Conservation (phyloP, 2,797 vertebrate genomes). For the Tapera naevia region DNA sequence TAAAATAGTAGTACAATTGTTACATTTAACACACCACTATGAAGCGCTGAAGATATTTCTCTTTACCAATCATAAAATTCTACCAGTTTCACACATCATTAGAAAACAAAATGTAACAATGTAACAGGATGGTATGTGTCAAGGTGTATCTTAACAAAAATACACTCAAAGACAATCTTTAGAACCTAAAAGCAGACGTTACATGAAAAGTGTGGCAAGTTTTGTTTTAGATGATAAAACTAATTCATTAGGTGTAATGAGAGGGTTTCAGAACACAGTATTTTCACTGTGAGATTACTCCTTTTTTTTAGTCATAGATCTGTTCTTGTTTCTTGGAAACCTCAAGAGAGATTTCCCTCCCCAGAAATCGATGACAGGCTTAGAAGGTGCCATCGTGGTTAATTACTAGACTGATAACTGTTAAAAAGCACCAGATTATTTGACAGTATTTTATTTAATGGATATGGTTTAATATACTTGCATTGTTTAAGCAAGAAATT, state of each 20-base stretch:
- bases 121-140: not conserved
- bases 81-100: not conserved
- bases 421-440: not conserved
- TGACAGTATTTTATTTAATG: not conserved
- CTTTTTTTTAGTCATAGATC: not conserved
- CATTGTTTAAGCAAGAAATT: not conserved
- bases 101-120: not conserved
- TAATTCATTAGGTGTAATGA: not conserved
- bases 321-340: not conserved
- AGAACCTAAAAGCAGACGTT: not conserved
- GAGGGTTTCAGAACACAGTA: not conserved
- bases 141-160: not conserved
- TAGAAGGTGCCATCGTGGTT: not conserved
- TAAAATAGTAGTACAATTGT: not conserved
- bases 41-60: not conserved
- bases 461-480: not conserved
- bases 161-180: not conserved
- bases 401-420: not conserved
- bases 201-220: not conserved
- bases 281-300: not conserved
- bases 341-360: not conserved
- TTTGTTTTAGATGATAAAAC: not conserved
- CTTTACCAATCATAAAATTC: not conserved
- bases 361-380: not conserved
- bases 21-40: rapidly evolving